A percentile compares a stretch with the other conserved stretches of the same genome.
Conservation (phyloP, 2,888 invertebrate genomes). For the Nomada flava region DNA sequence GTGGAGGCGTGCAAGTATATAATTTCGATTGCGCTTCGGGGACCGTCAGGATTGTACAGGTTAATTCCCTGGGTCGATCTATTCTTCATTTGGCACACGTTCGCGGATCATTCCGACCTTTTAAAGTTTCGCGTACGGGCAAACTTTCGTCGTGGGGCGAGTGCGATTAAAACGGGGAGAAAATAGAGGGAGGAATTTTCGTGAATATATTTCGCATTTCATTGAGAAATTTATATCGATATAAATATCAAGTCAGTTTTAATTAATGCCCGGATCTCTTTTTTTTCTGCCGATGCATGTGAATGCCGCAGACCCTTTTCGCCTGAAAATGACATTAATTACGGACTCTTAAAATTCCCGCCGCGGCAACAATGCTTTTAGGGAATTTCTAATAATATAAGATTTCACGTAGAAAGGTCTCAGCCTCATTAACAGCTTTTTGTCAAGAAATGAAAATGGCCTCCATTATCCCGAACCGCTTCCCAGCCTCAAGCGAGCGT, state of each 20-base stretch:
- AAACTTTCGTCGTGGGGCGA: background rate
- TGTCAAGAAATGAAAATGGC: slow-evolving; percentile 49
- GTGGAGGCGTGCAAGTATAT: slow-evolving; percentile 2
- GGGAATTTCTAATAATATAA: slow-evolving; percentile 36
- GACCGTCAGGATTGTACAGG: slow-evolving; percentile 33
- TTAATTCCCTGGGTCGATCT: slow-evolving; percentile 52
- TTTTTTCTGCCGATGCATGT: background rate
- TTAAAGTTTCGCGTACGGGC: background rate
- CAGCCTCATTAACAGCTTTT: slow-evolving; percentile 48
- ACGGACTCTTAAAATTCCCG: slow-evolving; percentile 1
- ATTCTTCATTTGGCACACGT: slow-evolving; percentile 53
- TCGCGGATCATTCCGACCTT: background rate
- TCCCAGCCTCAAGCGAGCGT: slow-evolving; percentile 13
- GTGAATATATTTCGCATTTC: background rate
- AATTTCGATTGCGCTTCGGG: slow-evolving; percentile 32
- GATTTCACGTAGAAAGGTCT: slow-evolving; percentile 1
- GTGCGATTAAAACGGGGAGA: background rate
- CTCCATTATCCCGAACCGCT: slow-evolving; percentile 31
- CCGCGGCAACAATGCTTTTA: slow-evolving; percentile 7
- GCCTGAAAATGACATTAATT: slow-evolving; percentile 43
- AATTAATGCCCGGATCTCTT: slow-evolving; percentile 17
- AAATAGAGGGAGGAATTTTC: too few species aligned
- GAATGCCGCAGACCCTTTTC: background rate
- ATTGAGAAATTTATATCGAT: background rate
- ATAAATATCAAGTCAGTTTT: background rate